A percentile compares a stretch with the other conserved stretches of the same genome.
Evolutionary conservation across 2,888 invertebrate genomes (phyloP).

Genomic region (Cephalotes varians): DNA sequence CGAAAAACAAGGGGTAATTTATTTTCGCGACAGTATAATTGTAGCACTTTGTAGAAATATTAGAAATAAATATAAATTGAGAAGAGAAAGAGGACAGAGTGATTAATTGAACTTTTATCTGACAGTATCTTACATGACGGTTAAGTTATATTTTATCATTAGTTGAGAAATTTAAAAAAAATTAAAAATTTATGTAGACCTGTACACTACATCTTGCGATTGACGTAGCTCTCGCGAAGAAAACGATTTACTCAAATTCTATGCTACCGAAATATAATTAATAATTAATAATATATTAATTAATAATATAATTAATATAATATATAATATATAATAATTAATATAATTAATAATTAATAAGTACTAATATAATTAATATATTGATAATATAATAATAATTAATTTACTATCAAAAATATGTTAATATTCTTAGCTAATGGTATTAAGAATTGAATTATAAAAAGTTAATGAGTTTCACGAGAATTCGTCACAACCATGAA

Average conservation of each 20-base stretch:
- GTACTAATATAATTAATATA: not conserved
- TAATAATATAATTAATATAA: too few relatives aligned
- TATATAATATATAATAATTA: too few relatives aligned
- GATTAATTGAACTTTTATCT: not conserved
- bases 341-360: too few relatives aligned
- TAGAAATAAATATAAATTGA: not conserved
- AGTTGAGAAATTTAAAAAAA: not conserved
- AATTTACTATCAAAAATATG: not conserved
- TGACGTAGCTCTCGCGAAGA: not conserved
- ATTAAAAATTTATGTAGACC: not conserved
- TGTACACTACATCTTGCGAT: not conserved
- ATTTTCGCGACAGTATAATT: too few relatives aligned
- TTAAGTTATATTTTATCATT: not conserved
- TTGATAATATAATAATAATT: too few relatives aligned
- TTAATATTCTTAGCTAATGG: not conserved
- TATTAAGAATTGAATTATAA: not conserved
- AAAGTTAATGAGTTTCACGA: not conserved
- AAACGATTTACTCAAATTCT: not conserved
- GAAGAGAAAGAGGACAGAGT: not conserved
- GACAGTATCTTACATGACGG: too few relatives aligned
- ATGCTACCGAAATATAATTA: too few relatives aligned
- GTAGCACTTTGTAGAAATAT: not conserved
- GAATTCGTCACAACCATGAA: conserved; percentile 18
- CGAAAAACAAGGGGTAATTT: not conserved
- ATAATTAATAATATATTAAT: too few relatives aligned